Evolutionary conservation across 2,113 vertebrate species (phyloP), one percentile per base, ranked within the genome.

Genomic region (Gasterosteus aculeatus): DNA sequence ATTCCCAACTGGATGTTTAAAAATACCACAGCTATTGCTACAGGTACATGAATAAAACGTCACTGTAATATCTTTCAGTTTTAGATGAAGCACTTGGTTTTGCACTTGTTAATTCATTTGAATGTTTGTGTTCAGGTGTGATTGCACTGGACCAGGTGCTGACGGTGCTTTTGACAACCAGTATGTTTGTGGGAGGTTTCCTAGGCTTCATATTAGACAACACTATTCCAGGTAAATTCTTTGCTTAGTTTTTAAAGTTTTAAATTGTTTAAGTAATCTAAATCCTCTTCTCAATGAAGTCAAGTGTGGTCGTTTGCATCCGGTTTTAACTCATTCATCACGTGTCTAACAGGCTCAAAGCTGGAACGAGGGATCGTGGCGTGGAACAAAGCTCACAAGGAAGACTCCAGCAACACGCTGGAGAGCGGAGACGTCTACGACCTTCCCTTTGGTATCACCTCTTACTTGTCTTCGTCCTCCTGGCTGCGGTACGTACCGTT

Each of bases 101-200:
- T 3, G 33, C 1, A 29, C 2, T 33, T 26, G 22, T 26, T 10
- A 4, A 53, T 1, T 3, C 15, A 44, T 10, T 19, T 18, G 56
- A 77, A 46, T 49, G 1, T 5, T 33, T 80, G 16, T 86, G 5
- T 59, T 31, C 78, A 99, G 98, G 96, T 82, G 88, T 96, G 69
- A 75, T 91, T 46, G 96, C 95, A 80, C 75, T 98, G 16, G 96
- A 99, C 91, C 97, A 99, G 84, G 91, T 99, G 65, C 91, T 97
- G n/a, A 95, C 93, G 88, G 97, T 99, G 51, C 95, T 98, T 69
- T 92, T 99, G 80, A 99, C 96, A 66, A 99, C 97, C 5, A 95
- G 95, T 80, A 99, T 99, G 98, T 99, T 99, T 88, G 95, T 99
- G 0, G 97, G 97, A 12, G 97, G 98, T 56, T 94, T 96, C 86